Evolutionary conservation across 2,888 invertebrate species (phyloP).

Genomic region (Leptinotarsa juncta): DNA sequence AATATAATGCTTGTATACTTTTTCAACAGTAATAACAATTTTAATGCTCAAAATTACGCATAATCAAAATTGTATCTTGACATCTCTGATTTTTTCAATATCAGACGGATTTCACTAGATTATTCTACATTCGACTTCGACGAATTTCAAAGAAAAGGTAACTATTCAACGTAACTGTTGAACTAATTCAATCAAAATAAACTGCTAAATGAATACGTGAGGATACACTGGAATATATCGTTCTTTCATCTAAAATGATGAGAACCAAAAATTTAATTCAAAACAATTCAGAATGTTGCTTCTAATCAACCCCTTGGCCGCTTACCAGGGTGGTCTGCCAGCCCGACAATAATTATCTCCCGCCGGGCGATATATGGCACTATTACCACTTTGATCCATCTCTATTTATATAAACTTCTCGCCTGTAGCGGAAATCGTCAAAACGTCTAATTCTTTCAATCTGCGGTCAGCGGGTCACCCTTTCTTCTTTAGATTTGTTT

Average conservation of each 20-base stretch:
- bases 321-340: conserved; percentile 51
- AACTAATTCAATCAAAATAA: too few species aligned
- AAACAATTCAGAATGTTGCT: conserved; percentile 22
- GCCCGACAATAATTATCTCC: conserved; percentile 50
- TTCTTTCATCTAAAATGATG: conserved; percentile 7
- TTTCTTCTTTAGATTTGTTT: conserved; percentile 22
- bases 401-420: conserved; percentile 49
- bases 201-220: too few species aligned
- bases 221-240: neutral
- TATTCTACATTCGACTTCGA: too few species aligned
- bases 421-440: conserved; percentile 46
- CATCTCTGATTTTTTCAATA: too few species aligned
- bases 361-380: conserved; percentile 55
- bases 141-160: too few species aligned
- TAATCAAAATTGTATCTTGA: too few species aligned
- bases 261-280: conserved; percentile 33
- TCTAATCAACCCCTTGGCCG: conserved; percentile 49
- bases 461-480: conserved; percentile 38
- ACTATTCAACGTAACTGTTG: too few species aligned
- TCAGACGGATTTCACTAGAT: too few species aligned
- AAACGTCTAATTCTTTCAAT: conserved; percentile 37
- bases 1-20: too few species aligned
- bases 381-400: conserved; percentile 51
- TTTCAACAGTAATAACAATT: too few species aligned
- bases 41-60: too few species aligned